Conservation (phyloP, 1,140 invertebrate species). For the Hermatobates lingyangjiaoensis region DNA sequence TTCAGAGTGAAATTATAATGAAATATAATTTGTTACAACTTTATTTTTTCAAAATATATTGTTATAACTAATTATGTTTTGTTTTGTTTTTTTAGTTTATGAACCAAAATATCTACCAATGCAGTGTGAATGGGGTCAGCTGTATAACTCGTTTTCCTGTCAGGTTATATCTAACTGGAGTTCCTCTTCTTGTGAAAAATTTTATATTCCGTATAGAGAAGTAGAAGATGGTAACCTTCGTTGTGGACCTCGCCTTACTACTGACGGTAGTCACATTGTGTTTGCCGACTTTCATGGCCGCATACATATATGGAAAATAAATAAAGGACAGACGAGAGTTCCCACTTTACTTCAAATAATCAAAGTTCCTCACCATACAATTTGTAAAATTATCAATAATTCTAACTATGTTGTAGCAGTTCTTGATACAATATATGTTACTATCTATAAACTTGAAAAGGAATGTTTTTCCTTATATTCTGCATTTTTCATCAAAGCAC, state of each 20-base stretch:
- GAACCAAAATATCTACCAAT: no score
- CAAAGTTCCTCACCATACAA: not conserved
- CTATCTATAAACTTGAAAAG: not conserved
- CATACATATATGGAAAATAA: not conserved
- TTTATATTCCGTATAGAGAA: not conserved
- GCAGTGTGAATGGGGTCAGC: not conserved
- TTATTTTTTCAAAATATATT: no score
- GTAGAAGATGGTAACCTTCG: not conserved
- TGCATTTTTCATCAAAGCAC: no score
- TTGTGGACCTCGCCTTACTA: not conserved
- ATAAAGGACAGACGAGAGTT: not conserved
- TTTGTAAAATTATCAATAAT: not conserved
- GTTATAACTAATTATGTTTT: no score
- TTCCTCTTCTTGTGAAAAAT: not conserved
- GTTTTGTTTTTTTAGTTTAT: no score
- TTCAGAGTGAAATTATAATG: no score
- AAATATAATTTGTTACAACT: no score
- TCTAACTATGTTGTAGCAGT: not conserved
- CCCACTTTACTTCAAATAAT: not conserved
- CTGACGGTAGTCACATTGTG: not conserved
- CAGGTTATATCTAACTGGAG: not conserved
- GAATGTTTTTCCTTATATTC: no score
- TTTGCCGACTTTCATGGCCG: not conserved
- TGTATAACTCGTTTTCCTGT: not conserved
- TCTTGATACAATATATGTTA: not conserved